A percentile compares a stretch with the other conserved stretches of the same genome.
These are phyloP conservation scores for Sebastes glaucus DNA, from an alignment of 2,797 vertebrate species.

Conservation along the genomic window DNA sequence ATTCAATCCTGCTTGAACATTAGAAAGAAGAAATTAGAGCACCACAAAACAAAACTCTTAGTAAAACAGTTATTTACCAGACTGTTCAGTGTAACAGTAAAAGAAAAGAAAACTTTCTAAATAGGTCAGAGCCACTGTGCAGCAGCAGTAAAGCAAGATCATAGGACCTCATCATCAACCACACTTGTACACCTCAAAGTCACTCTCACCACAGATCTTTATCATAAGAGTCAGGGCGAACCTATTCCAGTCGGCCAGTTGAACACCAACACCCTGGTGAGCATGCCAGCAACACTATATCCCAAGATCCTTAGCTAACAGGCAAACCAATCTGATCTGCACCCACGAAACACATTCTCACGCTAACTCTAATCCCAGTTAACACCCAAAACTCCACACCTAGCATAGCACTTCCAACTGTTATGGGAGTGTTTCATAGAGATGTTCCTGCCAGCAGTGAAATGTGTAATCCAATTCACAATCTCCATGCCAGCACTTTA, in stretches of 20 bases:
- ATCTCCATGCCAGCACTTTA: slow-evolving; percentile 3
- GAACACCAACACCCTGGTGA: background rate
- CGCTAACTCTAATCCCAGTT: background rate
- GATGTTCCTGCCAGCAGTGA: slow-evolving; percentile 28
- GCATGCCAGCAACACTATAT: background rate
- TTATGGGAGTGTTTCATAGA: slow-evolving; percentile 7
- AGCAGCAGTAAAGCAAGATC: background rate
- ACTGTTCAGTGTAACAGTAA: background rate
- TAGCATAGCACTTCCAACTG: slow-evolving; percentile 11
- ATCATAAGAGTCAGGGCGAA: background rate
- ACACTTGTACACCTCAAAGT: background rate
- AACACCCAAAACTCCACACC: slow-evolving; percentile 16
- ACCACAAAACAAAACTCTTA: background rate
- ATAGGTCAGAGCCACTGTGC: background rate
- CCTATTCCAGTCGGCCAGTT: background rate
- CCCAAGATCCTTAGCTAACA: slow-evolving; percentile 6
- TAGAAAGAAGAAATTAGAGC: background rate
- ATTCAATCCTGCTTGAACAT: background rate
- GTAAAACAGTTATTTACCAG: background rate
- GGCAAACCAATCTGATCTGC: background rate
- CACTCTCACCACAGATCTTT: background rate
- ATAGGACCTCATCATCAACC: background rate
- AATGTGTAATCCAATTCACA: slow-evolving; percentile 15
- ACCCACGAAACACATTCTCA: background rate
- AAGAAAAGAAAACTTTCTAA: background rate